These are phyloP conservation scores for Balanococcus diminutus DNA, from an alignment of 2,888 invertebrate genomes.

Conservation along the genomic window DNA sequence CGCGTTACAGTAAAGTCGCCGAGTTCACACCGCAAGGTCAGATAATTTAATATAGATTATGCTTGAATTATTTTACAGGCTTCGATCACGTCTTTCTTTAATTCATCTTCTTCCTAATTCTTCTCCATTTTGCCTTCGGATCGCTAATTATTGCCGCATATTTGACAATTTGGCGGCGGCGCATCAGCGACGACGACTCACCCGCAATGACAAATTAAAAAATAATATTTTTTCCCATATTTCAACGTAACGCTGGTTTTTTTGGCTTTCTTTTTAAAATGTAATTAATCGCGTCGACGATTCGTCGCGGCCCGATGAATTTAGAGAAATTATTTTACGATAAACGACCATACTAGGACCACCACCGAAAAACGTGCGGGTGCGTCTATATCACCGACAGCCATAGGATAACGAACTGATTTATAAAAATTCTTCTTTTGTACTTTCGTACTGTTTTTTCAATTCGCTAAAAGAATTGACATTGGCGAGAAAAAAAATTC, in stretches of 20 bases:
- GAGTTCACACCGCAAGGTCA: conserved; percentile 41
- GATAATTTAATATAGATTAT: conserved; percentile 38
- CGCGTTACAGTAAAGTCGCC: neutral
- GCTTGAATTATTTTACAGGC: conserved; percentile 28
- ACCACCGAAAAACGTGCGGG: neutral
- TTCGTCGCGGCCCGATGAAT: neutral
- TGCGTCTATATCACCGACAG: neutral
- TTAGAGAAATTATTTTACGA: neutral
- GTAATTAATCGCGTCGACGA: conserved; percentile 24
- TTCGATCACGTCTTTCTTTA: conserved; percentile 3
- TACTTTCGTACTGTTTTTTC: neutral
- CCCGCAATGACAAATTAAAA: neutral
- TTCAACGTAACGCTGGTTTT: neutral
- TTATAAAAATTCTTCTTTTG: neutral
- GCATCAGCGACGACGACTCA: neutral
- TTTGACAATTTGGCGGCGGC: neutral
- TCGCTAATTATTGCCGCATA: neutral
- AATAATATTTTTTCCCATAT: conserved; percentile 16
- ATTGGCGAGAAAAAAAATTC: neutral
- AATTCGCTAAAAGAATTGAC: neutral
- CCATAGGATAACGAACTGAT: conserved; percentile 4
- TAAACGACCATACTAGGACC: too few relatives aligned
- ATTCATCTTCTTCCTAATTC: neutral
- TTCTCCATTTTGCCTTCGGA: neutral
- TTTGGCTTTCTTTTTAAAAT: neutral